phyloP scores from a whole-genome alignment of 2,113 vertebrate genomes.

The Lophura nycthemera region DNA sequence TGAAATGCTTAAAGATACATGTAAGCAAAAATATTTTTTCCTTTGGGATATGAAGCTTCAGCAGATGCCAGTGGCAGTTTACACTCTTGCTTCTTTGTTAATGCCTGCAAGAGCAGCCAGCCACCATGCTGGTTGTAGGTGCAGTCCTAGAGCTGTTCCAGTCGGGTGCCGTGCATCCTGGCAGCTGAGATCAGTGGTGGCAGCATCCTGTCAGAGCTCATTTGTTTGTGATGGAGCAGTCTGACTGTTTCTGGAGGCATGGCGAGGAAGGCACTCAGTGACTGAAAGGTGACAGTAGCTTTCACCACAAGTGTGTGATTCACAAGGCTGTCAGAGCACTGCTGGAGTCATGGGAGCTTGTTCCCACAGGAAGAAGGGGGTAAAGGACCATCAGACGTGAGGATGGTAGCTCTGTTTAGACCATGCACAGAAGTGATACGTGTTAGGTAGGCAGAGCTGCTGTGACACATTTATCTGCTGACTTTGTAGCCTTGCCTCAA shows the following conservation, averaged over 20 bases:
- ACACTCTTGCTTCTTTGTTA: conserved; percentile 4
- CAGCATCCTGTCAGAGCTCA: conserved; percentile 15
- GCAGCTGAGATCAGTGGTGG: neutral
- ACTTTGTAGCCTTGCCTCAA: neutral
- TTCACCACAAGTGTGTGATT: conserved; percentile 5
- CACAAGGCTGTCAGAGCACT: neutral
- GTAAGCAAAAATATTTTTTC: conserved; percentile 46
- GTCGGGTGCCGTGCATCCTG: neutral
- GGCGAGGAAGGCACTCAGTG: neutral
- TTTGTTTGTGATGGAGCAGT: conserved; percentile 10
- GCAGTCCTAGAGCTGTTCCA: neutral
- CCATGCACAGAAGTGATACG: neutral
- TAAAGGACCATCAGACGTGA: neutral
- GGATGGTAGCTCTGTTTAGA: neutral
- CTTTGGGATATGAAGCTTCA: conserved; percentile 17
- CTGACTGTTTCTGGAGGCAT: conserved; percentile 3
- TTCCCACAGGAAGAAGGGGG: neutral
- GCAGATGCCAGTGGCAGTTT: conserved; percentile 59
- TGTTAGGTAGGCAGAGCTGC: neutral
- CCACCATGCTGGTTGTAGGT: neutral
- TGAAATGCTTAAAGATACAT: neutral
- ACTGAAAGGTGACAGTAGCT: neutral
- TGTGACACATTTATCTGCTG: neutral
- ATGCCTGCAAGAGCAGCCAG: conserved; percentile 26
- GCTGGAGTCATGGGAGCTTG: neutral